These are phyloP conservation scores for Chinchilla lanigera DNA, from an alignment of 2,113 vertebrate species.

Conservation along the genomic window DNA sequence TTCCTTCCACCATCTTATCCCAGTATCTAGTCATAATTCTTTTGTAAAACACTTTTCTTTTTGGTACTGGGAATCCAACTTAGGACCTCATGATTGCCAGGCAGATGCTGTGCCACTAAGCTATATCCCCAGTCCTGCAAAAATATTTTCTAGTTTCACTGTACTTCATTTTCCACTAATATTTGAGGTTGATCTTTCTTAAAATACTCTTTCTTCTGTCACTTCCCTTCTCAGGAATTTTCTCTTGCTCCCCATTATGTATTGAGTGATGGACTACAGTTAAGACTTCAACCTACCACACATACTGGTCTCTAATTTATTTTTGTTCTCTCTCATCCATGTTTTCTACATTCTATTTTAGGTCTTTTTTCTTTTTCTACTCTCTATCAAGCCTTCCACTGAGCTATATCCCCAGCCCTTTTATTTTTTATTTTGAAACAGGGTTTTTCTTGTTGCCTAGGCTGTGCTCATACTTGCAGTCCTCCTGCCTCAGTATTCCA, in stretches of 20 bases:
- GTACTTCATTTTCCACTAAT: background rate
- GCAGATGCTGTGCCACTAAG: too few species aligned
- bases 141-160: background rate
- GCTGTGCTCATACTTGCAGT: background rate
- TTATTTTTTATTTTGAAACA: background rate
- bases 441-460: background rate
- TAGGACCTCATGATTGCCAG: too few species aligned
- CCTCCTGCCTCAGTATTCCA: background rate
- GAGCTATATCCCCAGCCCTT: background rate
- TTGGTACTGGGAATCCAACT: too few species aligned
- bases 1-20: background rate
- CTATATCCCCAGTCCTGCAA: background rate
- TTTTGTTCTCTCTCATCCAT: background rate
- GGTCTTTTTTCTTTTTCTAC: background rate
- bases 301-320: background rate
- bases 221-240: constrained; percentile 11
- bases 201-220: constrained; percentile 30
- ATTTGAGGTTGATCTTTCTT: constrained; percentile 17
- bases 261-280: background rate
- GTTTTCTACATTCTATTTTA: background rate
- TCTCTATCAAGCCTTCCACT: background rate
- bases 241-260: background rate
- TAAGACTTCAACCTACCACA: background rate
- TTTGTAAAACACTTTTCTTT: background rate
- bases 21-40: background rate